phyloP scores from a whole-genome alignment of 2,797 vertebrate species.

The Pantherophis alleghaniensis region DNA sequence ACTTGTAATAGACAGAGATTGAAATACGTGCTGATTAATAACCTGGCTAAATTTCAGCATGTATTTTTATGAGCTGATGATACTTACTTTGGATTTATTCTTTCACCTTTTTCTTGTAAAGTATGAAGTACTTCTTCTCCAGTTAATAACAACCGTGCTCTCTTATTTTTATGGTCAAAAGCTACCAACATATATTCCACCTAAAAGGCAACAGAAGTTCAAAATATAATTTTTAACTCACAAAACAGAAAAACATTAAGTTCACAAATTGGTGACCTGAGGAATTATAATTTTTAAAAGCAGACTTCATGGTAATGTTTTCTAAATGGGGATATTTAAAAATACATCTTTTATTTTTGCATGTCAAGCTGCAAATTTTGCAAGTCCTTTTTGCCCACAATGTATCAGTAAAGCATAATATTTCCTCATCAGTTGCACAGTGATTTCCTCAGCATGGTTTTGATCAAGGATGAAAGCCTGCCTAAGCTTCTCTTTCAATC shows the following conservation, averaged over 20 bases:
- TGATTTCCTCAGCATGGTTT: neutral
- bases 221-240: conserved; percentile 5
- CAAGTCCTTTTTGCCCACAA: neutral
- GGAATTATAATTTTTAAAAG: neutral
- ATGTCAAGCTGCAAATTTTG: neutral
- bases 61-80: neutral
- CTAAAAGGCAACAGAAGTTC: conserved; percentile 67
- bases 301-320: neutral
- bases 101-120: conserved; percentile 93
- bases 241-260: neutral
- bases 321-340: neutral
- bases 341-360: neutral
- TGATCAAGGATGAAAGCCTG: neutral
- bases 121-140: conserved; percentile 85
- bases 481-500: neutral
- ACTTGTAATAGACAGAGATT: neutral
- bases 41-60: neutral
- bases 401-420: neutral
- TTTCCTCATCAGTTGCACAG: neutral
- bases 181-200: conserved; percentile 97
- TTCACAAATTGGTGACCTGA: neutral
- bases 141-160: conserved; percentile 82
- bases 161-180: conserved; percentile 88
- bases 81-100: conserved; percentile 93
- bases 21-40: neutral